Evolutionary conservation across 2,888 invertebrate genomes (phyloP), one percentile per base, ranked within the genome.

Genomic region (Saturnia japonica): DNA sequence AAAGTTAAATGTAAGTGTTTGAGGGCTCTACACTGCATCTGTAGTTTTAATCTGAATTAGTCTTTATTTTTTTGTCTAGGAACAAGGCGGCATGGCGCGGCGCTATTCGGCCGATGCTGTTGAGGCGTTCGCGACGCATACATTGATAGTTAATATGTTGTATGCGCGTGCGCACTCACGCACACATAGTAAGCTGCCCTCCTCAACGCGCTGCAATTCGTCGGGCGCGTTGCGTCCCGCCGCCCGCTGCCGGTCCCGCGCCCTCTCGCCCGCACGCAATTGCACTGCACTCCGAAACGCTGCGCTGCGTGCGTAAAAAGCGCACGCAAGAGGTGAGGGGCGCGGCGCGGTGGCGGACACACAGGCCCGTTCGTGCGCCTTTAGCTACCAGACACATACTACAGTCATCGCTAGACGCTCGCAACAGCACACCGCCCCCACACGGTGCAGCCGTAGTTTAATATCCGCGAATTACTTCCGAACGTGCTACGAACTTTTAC

Each of bases 131-230:
- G 83, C 84, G 80, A 83, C 74, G 75, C 84, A 84, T 82, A 85
- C 84, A 73, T 68, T n/a, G 69, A 73, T 70, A 75, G 70, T 72
- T 70, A 71, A 71, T 72, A 71, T 74, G 78, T 77, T 80, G 75
- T 72, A 82, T 84, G 85, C 83, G 86, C 83, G 82, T 80, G 88
- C 88, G 90, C 90, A 89, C 90, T 88, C 91, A 89, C 91, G 81
- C 93, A 91, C 91, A 91, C 93, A 85, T 19, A 43, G 76, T 62
- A 67, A 75, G 68, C 76, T 81, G 91, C 91, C 91, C 92, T 91
- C 92, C 91, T 90, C 91, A 85, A 87, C 83, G 87, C 82, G 91
- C 91, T 93, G 93, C 94, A 93, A 93, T 93, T 93, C 93, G 93
- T 94, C 88, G 90, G 84, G 83, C 88, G 86, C 86, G 87, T 77